phyloP scores from a whole-genome alignment of 2,888 invertebrate species.

The Julus scandinavius region DNA sequence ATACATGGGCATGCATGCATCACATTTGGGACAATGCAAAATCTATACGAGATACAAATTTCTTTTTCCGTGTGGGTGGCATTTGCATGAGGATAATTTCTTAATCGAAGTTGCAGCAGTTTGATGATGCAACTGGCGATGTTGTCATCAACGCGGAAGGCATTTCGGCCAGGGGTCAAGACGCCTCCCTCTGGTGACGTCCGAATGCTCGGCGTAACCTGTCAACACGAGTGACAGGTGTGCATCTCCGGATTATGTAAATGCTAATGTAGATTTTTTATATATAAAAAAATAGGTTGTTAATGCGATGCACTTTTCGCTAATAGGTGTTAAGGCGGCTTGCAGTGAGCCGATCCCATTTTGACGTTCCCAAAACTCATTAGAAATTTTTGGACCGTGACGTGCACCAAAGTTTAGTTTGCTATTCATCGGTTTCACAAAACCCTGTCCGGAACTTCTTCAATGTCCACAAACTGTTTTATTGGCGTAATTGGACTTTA shows the following conservation, averaged over 20 bases:
- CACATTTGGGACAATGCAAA: no score
- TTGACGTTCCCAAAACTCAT: slow-evolving; percentile 28
- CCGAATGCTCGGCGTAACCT: slow-evolving; percentile 1
- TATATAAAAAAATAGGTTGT: neutral
- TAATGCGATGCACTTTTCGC: slow-evolving; percentile 15
- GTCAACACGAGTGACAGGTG: slow-evolving; percentile 33
- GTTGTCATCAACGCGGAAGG: neutral
- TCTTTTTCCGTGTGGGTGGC: no score
- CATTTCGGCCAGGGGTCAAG: neutral
- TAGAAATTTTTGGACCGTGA: neutral
- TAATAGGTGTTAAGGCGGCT: neutral
- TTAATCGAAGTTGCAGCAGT: neutral
- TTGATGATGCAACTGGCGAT: neutral
- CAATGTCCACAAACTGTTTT: no score
- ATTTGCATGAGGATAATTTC: neutral
- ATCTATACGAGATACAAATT: no score
- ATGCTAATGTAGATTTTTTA: slow-evolving; percentile 9
- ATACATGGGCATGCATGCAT: no score
- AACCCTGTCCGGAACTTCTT: no score
- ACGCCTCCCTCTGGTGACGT: neutral
- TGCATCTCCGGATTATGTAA: slow-evolving; percentile 22
- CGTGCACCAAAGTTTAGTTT: neutral
- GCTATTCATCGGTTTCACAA: neutral
- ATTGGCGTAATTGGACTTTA: no score
- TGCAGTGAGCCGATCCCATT: neutral